Conservation (phyloP, 2,797 vertebrate genomes). For the Coregonus ussuriensis region DNA sequence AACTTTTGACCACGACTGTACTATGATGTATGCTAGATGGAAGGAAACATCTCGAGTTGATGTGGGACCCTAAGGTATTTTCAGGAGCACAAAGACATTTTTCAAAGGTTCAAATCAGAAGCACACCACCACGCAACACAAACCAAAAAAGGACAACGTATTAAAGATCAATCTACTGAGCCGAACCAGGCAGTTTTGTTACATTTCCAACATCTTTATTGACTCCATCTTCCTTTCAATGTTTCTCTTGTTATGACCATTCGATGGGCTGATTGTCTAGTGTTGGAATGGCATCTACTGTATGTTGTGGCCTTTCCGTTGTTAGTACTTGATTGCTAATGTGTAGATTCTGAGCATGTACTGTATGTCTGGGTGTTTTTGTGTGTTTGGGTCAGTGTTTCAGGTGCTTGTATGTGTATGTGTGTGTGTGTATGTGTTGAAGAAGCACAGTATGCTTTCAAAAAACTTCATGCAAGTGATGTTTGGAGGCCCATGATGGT, state of each 20-base stretch:
- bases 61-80: neutral
- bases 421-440: conserved; percentile 42
- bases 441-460: neutral
- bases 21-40: neutral
- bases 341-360: conserved; percentile 55
- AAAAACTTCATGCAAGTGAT: neutral
- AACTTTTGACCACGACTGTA: neutral
- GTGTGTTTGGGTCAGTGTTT: neutral
- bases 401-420: conserved; percentile 6
- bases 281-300: conserved; percentile 22
- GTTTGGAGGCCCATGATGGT: neutral
- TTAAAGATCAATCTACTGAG: conserved; percentile 6
- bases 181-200: neutral
- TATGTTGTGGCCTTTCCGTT: conserved; percentile 59
- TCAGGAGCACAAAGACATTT: conserved; percentile 12
- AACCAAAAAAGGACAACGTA: conserved; percentile 3
- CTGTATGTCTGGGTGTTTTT: conserved; percentile 50
- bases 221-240: neutral
- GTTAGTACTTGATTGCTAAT: conserved; percentile 57
- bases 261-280: conserved; percentile 32
- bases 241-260: conserved; percentile 4
- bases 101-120: conserved; percentile 27
- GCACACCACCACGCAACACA: conserved; percentile 32
- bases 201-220: conserved; percentile 7
- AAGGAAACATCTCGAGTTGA: neutral